phyloP scores from a whole-genome alignment of 1,140 invertebrate genomes.

The Cydia fagiglandana region DNA sequence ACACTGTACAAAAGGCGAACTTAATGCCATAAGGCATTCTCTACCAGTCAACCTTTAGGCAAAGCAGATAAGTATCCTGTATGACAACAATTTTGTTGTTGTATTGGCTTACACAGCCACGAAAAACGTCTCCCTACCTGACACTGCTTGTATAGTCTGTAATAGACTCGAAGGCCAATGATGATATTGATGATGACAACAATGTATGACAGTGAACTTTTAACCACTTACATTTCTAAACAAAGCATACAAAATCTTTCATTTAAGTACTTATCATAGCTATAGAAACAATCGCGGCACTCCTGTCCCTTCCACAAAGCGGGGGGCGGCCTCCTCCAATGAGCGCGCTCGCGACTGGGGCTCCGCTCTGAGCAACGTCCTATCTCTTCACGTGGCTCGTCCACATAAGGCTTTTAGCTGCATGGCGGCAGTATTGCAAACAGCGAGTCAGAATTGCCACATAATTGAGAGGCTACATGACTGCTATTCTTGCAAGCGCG shows the following conservation, averaged over 20 bases:
- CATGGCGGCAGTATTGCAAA: slow-evolving; percentile 51
- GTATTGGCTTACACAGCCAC: too few relatives aligned
- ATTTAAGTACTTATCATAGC: slow-evolving; percentile 24
- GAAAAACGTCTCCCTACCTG: too few relatives aligned
- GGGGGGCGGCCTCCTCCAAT: slow-evolving; percentile 54
- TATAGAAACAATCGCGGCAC: slow-evolving; percentile 12
- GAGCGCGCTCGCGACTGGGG: slow-evolving; percentile 54
- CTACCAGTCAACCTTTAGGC: too few relatives aligned
- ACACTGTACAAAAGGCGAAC: too few relatives aligned
- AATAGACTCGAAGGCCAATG: too few relatives aligned
- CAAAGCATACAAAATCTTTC: neutral
- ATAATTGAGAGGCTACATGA: slow-evolving; percentile 66
- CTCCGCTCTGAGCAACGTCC: slow-evolving; percentile 40
- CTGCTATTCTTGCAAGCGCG: neutral
- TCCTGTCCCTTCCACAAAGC: slow-evolving; percentile 48
- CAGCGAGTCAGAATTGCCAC: slow-evolving; percentile 64
- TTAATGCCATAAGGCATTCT: too few relatives aligned
- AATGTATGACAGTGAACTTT: too few relatives aligned
- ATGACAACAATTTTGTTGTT: too few relatives aligned
- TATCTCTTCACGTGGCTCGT: neutral
- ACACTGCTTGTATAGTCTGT: too few relatives aligned
- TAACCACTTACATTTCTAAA: neutral
- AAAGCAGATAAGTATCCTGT: too few relatives aligned
- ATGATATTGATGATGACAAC: too few relatives aligned
- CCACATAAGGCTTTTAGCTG: neutral